A percentile compares a stretch with the other conserved stretches of the same genome.
phyloP scores from a whole-genome alignment of 2,113 vertebrate genomes.

The Brachionichthys hirsutus region DNA sequence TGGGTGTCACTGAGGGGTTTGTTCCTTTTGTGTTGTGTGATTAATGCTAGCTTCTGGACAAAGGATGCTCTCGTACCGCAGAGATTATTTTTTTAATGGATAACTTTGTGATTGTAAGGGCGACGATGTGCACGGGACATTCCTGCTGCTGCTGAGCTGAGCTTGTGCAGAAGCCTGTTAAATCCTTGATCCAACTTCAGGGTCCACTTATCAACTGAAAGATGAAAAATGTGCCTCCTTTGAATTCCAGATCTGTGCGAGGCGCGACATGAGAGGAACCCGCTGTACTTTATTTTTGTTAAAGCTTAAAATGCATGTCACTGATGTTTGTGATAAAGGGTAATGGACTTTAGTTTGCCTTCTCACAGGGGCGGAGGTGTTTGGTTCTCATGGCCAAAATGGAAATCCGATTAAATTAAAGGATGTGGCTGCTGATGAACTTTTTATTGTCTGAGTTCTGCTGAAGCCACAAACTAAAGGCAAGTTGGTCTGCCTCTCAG shows the following conservation, averaged over 20 bases:
- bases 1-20: constrained; percentile 29
- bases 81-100: background rate
- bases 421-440: background rate
- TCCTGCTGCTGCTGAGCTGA: constrained; percentile 40
- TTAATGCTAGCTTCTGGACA: constrained; percentile 49
- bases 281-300: constrained; percentile 6
- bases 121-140: constrained; percentile 17
- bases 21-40: constrained; percentile 24
- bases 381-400: constrained; percentile 19
- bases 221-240: constrained; percentile 5
- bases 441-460: background rate
- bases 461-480: background rate
- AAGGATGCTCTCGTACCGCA: constrained; percentile 20
- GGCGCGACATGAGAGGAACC: constrained; percentile 6
- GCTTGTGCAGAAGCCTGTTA: constrained; percentile 18
- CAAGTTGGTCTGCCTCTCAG: background rate
- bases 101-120: constrained; percentile 22
- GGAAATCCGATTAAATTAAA: constrained; percentile 32
- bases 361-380: constrained; percentile 6
- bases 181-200: constrained; percentile 10
- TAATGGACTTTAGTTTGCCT: constrained; percentile 38
- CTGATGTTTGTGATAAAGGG: constrained; percentile 5
- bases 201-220: constrained; percentile 33
- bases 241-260: constrained; percentile 27
- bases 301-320: background rate